Percentiles rank a stretch among this genome's conserved stretches.
phyloP scores from a whole-genome alignment of 2,797 vertebrate genomes.

The Phataginus tricuspis region DNA sequence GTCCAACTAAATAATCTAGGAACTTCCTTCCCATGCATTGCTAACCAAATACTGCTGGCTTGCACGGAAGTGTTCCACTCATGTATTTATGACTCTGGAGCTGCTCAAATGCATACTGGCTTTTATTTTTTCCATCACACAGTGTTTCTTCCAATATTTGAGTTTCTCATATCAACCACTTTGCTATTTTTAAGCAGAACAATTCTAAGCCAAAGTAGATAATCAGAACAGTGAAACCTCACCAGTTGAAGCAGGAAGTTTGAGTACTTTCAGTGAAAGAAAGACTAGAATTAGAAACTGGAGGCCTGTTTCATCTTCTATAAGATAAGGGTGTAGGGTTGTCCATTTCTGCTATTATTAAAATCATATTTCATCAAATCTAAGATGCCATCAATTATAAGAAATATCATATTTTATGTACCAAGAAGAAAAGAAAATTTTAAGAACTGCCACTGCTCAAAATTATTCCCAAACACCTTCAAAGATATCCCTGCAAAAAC shows the following conservation, averaged over 20 bases:
- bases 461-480: conserved; percentile 22
- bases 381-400: neutral
- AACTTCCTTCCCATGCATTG: conserved; percentile 45
- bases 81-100: conserved; percentile 39
- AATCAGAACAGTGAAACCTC: neutral
- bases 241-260: neutral
- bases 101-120: neutral
- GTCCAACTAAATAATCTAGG: conserved; percentile 4
- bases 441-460: neutral
- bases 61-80: neutral
- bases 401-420: neutral
- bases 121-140: conserved; percentile 60
- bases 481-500: neutral
- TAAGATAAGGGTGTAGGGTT: neutral
- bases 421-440: neutral
- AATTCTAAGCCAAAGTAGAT: conserved; percentile 3
- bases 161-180: conserved; percentile 58
- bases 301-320: neutral
- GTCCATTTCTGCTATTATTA: neutral
- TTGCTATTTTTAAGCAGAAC: conserved; percentile 57
- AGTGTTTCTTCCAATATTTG: conserved; percentile 56
- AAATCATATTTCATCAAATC: conserved; percentile 7
- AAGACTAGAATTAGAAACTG: neutral
- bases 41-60: conserved; percentile 42
- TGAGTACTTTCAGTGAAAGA: neutral